Percentiles rank a stretch among this genome's conserved stretches.
phyloP scores from a whole-genome alignment of 2,888 invertebrate genomes.

The Hypomecis punctinalis region DNA sequence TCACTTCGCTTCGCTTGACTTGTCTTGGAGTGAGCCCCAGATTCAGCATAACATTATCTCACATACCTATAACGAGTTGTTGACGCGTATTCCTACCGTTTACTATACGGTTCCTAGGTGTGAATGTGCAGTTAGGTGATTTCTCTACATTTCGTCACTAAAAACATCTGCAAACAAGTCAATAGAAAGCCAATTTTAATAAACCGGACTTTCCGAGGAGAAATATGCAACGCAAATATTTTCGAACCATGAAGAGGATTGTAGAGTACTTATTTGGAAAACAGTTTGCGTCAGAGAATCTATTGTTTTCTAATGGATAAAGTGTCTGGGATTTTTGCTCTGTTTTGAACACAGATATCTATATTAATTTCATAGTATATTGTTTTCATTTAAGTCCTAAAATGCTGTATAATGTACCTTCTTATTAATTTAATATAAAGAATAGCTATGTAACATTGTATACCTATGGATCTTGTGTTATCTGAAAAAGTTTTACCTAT shows the following conservation, averaged over 20 bases:
- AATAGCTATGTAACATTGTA: too few relatives aligned
- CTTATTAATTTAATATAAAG: too few relatives aligned
- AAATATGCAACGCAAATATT: conserved; percentile 36
- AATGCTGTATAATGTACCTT: too few relatives aligned
- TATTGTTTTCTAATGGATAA: conserved; percentile 28
- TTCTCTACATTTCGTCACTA: conserved; percentile 49
- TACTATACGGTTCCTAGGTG: conserved; percentile 19
- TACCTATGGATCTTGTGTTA: too few relatives aligned
- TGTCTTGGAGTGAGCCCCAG: neutral
- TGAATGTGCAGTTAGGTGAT: conserved; percentile 37
- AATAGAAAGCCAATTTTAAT: conserved; percentile 59
- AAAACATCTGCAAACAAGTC: conserved; percentile 50
- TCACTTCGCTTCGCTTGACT: too few relatives aligned
- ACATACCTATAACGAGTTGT: neutral
- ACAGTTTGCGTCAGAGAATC: conserved; percentile 17
- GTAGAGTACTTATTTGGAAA: conserved; percentile 1
- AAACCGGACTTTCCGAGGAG: conserved; percentile 42
- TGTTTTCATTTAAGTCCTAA: too few relatives aligned
- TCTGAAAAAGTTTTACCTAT: too few relatives aligned
- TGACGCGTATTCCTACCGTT: neutral
- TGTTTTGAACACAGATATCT: neutral
- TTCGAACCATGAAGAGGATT: neutral
- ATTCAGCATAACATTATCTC: neutral
- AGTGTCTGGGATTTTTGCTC: conserved; percentile 1
- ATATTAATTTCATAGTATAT: too few relatives aligned